Conservation (phyloP, 2,113 vertebrate genomes). For the Ramphastos sulfuratus region DNA sequence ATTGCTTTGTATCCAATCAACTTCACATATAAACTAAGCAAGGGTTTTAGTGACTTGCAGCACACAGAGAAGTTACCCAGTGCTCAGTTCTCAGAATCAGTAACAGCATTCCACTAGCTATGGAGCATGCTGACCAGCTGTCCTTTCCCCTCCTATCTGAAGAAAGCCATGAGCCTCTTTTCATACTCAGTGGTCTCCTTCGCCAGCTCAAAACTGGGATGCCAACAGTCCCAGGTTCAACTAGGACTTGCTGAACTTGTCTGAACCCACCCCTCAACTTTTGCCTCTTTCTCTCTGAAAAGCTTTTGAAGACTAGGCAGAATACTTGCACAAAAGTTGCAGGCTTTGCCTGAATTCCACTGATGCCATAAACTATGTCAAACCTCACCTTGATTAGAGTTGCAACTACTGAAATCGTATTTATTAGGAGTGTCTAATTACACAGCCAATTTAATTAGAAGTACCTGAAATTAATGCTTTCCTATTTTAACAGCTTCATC, state of each 20-base stretch:
- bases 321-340: neutral
- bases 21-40: neutral
- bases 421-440: conserved; percentile 5
- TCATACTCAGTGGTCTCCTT: rapidly evolving
- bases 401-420: neutral
- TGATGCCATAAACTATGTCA: neutral
- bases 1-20: neutral
- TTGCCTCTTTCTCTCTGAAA: rapidly evolving
- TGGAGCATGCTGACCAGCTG: rapidly evolving
- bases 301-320: neutral
- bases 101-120: rapidly evolving
- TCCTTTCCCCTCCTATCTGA: neutral
- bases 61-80: rapidly evolving
- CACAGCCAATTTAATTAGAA: neutral
- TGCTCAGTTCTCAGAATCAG: neutral
- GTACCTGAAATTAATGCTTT: neutral
- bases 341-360: neutral
- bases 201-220: rapidly evolving
- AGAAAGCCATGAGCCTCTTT: no score
- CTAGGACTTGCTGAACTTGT: neutral
- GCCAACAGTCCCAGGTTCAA: neutral
- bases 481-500: neutral
- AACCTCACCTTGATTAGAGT: neutral
- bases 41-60: neutral
- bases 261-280: rapidly evolving